Conservation (phyloP, 2,797 vertebrate genomes). For the Meriones psammophilus region DNA sequence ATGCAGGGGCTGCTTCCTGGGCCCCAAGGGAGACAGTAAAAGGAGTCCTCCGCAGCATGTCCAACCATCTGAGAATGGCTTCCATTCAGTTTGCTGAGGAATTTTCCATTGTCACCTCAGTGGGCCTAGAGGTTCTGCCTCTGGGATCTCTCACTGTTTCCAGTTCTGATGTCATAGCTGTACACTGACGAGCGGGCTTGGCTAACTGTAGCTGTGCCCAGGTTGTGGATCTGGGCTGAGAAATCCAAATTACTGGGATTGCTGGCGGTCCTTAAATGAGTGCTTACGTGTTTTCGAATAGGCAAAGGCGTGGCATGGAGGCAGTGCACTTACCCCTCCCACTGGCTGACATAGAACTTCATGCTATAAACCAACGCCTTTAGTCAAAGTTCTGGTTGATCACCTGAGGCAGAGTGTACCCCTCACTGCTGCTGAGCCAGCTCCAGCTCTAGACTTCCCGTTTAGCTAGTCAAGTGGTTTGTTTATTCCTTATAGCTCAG, state of each 20-base stretch:
- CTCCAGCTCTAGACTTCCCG: neutral
- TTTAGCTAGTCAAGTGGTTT: neutral
- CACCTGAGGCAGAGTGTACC: neutral
- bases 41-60: neutral
- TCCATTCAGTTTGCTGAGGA: neutral
- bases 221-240: neutral
- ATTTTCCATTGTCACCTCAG: neutral
- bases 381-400: neutral
- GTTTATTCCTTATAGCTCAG: neutral
- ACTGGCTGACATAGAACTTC: neutral
- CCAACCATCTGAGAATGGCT: neutral
- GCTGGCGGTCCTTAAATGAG: neutral
- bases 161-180: neutral
- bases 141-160: neutral
- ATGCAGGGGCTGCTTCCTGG: neutral
- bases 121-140: neutral
- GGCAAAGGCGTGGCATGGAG: neutral
- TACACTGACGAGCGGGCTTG: neutral
- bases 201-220: neutral
- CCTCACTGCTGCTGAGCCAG: neutral
- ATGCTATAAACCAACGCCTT: neutral
- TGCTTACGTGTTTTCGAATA: neutral
- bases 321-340: neutral
- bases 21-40: neutral
- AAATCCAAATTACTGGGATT: neutral